Evolutionary conservation across 1,140 invertebrate species (phyloP), one percentile per base, ranked within the genome.

Genomic region (Cotesia glomerata): DNA sequence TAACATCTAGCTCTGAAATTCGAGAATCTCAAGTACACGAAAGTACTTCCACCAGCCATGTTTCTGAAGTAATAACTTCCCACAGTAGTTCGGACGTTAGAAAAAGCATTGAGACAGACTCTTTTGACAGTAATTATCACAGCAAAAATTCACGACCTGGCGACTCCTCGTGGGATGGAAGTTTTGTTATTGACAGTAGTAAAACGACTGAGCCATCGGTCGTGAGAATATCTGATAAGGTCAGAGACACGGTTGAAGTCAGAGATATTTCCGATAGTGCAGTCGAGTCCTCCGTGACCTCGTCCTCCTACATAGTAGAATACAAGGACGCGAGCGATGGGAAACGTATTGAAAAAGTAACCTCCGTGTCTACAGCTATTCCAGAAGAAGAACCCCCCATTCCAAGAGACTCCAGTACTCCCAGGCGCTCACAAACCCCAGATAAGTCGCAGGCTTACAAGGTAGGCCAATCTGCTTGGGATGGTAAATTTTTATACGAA

Each of bases 381-480:
- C 7, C 76, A 0, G 79, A 82, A 32, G 80, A 81, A 62, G 77
- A 77, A 16, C 13, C 69, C 0, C 67, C 56, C 49, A 14, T 72
- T 26, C 77, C 75, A 4, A 68, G 67, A 4, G 74, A 75, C n/a
- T 5, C 64, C 1, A 69, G 67, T 59, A 72, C 54, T 39, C 66
- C 61, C 58, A 71, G 71, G 74, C 67, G 72, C 65, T 49, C 68
- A 35, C 62, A 59, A 61, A 61, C 11, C n/a, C 9, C 45, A 49
- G 16, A 9, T 5, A 66, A 14, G 2, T 16, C 74, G 4, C 39
- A 39, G 8, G 51, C 26, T 34, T 69, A 74, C 58, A 82, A 81
- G 32, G 86, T 84, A 39, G 86, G 87, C 4, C 84, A 88, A 66
- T 88, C 88, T 0, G 79, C 85, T 3, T 89, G 88, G 88, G 88